phyloP scores from a whole-genome alignment of 1,140 invertebrate species.

The Dendroctonus ponderosae region DNA sequence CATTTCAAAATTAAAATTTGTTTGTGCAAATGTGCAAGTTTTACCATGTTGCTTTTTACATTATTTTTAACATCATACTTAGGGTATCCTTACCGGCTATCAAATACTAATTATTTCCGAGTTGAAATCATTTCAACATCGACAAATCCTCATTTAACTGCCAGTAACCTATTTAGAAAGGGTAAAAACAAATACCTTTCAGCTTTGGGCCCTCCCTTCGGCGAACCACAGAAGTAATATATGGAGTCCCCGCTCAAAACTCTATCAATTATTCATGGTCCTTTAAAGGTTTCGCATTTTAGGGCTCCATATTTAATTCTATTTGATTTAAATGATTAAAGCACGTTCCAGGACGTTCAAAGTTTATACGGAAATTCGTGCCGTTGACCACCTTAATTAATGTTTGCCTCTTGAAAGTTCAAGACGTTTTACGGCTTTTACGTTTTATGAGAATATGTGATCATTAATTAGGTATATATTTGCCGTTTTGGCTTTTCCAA shows the following conservation, averaged over 20 bases:
- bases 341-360: constrained; percentile 16
- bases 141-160: neutral
- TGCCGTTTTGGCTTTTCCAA: constrained; percentile 6
- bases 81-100: too few relatives aligned
- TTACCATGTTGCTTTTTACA: too few relatives aligned
- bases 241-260: constrained; percentile 34
- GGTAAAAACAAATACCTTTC: constrained; percentile 29
- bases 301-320: constrained; percentile 34
- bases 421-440: constrained; percentile 26
- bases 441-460: constrained; percentile 21
- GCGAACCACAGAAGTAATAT: constrained; percentile 31
- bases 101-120: too few relatives aligned
- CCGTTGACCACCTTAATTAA: constrained; percentile 33
- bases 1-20: too few relatives aligned
- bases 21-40: too few relatives aligned
- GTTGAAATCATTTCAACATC: too few relatives aligned
- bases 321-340: constrained; percentile 36
- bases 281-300: constrained; percentile 34
- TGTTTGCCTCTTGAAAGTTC: constrained; percentile 29
- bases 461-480: constrained; percentile 23
- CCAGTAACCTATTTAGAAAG: constrained; percentile 10
- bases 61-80: too few relatives aligned
- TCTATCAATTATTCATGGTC: constrained; percentile 34
- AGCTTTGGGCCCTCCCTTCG: constrained; percentile 14
- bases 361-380: constrained; percentile 23